Evolutionary conservation across 2,113 vertebrate species (phyloP).

Genomic region (Neofelis nebulosa): DNA sequence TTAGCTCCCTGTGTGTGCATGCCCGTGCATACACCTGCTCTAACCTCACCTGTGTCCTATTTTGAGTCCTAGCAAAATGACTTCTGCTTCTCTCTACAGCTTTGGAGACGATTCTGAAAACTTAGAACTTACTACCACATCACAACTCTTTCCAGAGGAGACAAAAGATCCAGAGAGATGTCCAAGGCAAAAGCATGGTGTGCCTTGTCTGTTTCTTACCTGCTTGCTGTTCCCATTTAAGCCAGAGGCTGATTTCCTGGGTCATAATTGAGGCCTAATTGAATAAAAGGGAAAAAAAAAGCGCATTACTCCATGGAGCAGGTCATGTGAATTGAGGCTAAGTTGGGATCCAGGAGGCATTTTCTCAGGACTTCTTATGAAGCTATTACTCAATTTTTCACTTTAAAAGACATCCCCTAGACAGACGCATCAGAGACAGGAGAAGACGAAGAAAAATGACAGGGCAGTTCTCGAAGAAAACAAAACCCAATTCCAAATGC

Average conservation of each 20-base stretch:
- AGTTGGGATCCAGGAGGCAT: constrained; percentile 25
- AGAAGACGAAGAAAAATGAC: constrained; percentile 78
- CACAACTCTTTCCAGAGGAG: constrained; percentile 5
- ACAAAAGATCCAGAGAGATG: background rate
- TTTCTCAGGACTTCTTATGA: constrained; percentile 56
- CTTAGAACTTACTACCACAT: background rate
- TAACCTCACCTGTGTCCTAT: background rate
- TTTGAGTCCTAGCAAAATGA: background rate
- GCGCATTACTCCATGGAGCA: background rate
- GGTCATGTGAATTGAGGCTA: constrained; percentile 3
- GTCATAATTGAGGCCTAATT: constrained; percentile 38
- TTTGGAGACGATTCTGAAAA: background rate
- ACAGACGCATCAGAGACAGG: constrained; percentile 66
- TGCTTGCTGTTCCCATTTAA: background rate
- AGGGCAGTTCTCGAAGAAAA: constrained; percentile 61
- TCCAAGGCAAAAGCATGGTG: background rate
- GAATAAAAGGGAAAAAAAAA: background rate
- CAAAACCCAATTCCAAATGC: constrained; percentile 76
- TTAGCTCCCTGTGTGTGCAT: background rate
- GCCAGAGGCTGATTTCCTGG: constrained; percentile 10
- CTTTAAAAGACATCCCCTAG: constrained; percentile 60
- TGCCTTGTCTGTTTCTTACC: background rate
- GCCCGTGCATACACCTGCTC: fast-evolving
- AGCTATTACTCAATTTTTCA: constrained; percentile 69
- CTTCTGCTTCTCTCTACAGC: background rate